Conservation (phyloP, 1,140 invertebrate species). For the Drosophila nigromelanica region DNA sequence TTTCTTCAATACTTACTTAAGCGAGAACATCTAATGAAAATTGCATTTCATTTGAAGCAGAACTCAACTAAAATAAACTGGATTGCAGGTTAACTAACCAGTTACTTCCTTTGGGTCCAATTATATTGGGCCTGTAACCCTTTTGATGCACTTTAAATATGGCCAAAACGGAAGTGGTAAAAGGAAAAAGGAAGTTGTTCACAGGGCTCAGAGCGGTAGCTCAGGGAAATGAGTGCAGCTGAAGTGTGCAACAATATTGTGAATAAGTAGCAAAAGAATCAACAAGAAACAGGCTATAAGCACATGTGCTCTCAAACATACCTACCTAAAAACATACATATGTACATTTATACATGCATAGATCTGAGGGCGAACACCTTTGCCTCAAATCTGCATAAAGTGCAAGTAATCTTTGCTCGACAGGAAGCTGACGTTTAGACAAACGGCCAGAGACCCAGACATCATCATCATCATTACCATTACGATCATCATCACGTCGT, state of each 20-base stretch:
- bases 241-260: conserved; percentile 22
- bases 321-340: neutral
- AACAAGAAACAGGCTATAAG: conserved; percentile 16
- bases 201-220: conserved; percentile 6
- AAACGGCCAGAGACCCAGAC: conserved; percentile 64
- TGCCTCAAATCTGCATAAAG: conserved; percentile 59
- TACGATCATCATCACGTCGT: conserved; percentile 28
- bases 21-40: conserved; percentile 14
- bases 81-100: conserved; percentile 37
- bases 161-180: conserved; percentile 35
- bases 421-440: conserved; percentile 80
- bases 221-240: conserved; percentile 19
- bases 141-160: conserved; percentile 12
- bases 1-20: conserved; percentile 18
- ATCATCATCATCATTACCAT: conserved; percentile 34
- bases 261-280: conserved; percentile 1
- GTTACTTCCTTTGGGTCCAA: conserved; percentile 49
- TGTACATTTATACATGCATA: neutral
- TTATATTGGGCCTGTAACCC: conserved; percentile 26
- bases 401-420: conserved; percentile 64
- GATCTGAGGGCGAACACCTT: conserved; percentile 34
- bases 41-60: conserved; percentile 12
- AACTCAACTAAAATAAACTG: conserved; percentile 18
- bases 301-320: neutral
- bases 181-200: conserved; percentile 52